phyloP scores from a whole-genome alignment of 2,113 vertebrate species.

The Dendrocopos noguchii region DNA sequence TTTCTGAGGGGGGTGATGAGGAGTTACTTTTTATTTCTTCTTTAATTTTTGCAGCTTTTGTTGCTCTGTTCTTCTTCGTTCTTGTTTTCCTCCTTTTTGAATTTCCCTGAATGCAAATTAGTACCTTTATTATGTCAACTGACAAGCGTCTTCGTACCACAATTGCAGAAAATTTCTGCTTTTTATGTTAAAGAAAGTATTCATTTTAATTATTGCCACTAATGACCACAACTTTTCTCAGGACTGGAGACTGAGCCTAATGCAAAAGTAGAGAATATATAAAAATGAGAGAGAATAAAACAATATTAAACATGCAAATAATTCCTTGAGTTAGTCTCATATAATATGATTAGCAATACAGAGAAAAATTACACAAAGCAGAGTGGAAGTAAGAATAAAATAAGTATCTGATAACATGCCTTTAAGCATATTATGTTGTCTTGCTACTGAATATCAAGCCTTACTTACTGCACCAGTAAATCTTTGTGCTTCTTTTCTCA shows the following conservation, averaged over 20 bases:
- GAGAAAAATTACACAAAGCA: background rate
- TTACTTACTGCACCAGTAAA: conserved; percentile 86
- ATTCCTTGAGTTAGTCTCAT: background rate
- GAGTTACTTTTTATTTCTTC: conserved; percentile 90
- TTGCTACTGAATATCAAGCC: background rate
- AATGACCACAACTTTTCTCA: background rate
- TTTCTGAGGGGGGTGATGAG: conserved; percentile 88
- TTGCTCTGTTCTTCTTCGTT: conserved; percentile 88
- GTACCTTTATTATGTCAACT: conserved; percentile 12
- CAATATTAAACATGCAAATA: background rate
- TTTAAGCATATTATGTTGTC: background rate
- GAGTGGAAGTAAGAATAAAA: conserved; percentile 13
- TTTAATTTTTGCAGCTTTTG: conserved; percentile 85
- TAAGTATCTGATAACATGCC: background rate
- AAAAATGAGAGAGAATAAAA: conserved; percentile 2
- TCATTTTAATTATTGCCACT: conserved; percentile 13
- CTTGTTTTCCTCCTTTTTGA: conserved; percentile 90
- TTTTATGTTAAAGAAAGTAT: conserved; percentile 45
- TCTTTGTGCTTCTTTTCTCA: conserved; percentile 91
- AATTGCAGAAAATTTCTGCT: background rate
- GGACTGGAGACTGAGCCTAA: background rate
- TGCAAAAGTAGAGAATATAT: background rate
- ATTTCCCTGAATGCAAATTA: conserved; percentile 79
- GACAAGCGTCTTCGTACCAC: background rate
- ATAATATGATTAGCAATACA: background rate